phyloP scores from a whole-genome alignment of 2,113 vertebrate genomes.

The Erythrocercus mccallii region DNA sequence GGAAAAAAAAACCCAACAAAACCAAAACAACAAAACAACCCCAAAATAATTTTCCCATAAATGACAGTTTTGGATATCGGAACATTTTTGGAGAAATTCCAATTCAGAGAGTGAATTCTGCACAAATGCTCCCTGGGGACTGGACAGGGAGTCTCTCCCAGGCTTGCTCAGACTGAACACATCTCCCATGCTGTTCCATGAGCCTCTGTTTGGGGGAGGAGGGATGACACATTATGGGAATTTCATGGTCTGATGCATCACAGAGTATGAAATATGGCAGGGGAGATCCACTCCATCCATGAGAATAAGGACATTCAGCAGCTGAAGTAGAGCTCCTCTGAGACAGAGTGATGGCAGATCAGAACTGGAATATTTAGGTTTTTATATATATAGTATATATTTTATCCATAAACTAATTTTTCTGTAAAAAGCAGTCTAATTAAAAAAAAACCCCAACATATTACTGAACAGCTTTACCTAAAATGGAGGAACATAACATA shows the following conservation, averaged over 20 bases:
- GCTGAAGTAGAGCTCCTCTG: not conserved
- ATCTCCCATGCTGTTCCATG: rapidly evolving
- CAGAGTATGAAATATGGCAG: not conserved
- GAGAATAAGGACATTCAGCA: not conserved
- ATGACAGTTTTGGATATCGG: not conserved
- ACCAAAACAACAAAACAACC: not conserved
- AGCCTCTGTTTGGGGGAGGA: not conserved
- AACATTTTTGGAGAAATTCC: not conserved
- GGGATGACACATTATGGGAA: not conserved
- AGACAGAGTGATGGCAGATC: not conserved
- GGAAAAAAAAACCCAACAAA: not conserved
- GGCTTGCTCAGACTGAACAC: not conserved
- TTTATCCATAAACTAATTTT: not conserved
- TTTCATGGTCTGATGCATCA: constrained; percentile 2
- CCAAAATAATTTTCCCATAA: not conserved
- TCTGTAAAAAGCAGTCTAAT: not conserved
- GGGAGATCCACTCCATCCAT: not conserved
- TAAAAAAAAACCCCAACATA: not conserved
- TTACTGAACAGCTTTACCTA: not conserved
- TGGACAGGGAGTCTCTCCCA: not conserved
- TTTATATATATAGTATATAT: no score
- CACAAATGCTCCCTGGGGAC: not conserved
- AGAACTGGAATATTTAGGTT: not conserved
- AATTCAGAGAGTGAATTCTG: not conserved
- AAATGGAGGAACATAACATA: not conserved